Evolutionary conservation across 2,888 invertebrate species (phyloP), one percentile per base, ranked within the genome.

Genomic region (Phlogophora meticulosa): DNA sequence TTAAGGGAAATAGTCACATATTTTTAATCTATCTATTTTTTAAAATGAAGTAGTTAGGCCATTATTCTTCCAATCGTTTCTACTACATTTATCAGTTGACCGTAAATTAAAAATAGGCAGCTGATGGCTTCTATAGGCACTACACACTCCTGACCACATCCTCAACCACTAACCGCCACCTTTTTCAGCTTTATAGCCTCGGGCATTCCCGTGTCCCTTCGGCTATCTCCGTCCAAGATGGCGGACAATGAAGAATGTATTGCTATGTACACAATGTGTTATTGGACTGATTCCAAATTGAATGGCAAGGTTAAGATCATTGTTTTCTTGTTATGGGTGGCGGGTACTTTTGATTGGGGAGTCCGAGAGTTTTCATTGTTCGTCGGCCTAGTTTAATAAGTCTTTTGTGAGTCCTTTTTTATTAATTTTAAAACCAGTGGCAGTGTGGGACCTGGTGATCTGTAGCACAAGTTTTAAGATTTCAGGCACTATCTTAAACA

Each of bases 221-320:
- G 72, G 32, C 28, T 62, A 62, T 72, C 43, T 46, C 28, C 76
- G 52, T 17, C 0, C 17, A 56, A 61, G 1, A 55, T 76, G 52
- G 43, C 46, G 13, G 28, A 36, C n/a, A 45, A 20, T 45, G 17
- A 59, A 61, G 53, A 62, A 67, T 62, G 38, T 34, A 28, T 49
- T 55, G 11, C 42, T 57, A 73, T 69, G 77, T 69, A 80, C 40
- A 82, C 74, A 82, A 76, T 74, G 69, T 46, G n/a, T 67, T 28
- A 28, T 28, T 81, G 82, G 80, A 66, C 4, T 3, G 28, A 24
- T 28, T 80, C 82, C 71, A 81, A 72, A 3, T 20, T 22, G 9
- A 13, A 45, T 36, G 32, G 40, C 73, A 74, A 69, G 68, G 64
- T 61, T 49, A 42, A 4, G 15, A 36, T 22, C 22, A 67, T 53